A percentile compares a stretch with the other conserved stretches of the same genome.
These are phyloP conservation scores for Bambusicola thoracicus DNA, from an alignment of 2,113 vertebrate species.

Conservation along the genomic window DNA sequence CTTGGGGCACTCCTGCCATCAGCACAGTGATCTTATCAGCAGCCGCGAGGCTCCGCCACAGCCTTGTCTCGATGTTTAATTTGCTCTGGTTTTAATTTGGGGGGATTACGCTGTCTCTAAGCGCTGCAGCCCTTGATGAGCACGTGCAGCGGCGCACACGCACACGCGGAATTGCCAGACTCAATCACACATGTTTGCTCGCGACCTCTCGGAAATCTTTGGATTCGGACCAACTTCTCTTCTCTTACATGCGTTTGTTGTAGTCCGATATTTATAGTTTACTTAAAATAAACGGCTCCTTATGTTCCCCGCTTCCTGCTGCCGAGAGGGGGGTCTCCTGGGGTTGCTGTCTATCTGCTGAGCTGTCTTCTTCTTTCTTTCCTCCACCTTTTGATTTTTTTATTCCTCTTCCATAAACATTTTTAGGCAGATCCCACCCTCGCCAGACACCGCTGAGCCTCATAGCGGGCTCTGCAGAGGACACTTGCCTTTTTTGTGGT, in stretches of 20 bases:
- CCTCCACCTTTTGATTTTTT: slow-evolving; percentile 31
- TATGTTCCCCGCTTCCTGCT: slow-evolving; percentile 63
- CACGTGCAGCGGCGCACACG: not conserved
- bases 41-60: rapidly evolving
- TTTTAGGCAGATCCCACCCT: slow-evolving; percentile 29
- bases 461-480: not conserved
- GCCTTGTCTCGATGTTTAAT: not conserved
- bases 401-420: slow-evolving; percentile 26
- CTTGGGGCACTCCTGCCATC: rapidly evolving
- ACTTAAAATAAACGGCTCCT: slow-evolving; percentile 74
- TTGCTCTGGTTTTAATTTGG: slow-evolving; percentile 55
- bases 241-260: slow-evolving; percentile 57
- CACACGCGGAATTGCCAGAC: slow-evolving; percentile 26
- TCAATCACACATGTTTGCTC: slow-evolving; percentile 63
- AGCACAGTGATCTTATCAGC: not conserved
- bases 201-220: slow-evolving; percentile 51
- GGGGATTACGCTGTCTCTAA: not conserved
- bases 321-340: not conserved
- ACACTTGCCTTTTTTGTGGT: slow-evolving; percentile 4
- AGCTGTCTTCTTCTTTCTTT: slow-evolving; percentile 35
- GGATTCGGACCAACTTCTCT: slow-evolving; percentile 62
- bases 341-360: slow-evolving; percentile 33
- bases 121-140: slow-evolving; percentile 15
- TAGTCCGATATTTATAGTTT: slow-evolving; percentile 69
- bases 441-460: slow-evolving; percentile 25